Base-by-base conservation (phyloP, 2,113 vertebrate genomes). In the Lipophrys pholis region DNA sequence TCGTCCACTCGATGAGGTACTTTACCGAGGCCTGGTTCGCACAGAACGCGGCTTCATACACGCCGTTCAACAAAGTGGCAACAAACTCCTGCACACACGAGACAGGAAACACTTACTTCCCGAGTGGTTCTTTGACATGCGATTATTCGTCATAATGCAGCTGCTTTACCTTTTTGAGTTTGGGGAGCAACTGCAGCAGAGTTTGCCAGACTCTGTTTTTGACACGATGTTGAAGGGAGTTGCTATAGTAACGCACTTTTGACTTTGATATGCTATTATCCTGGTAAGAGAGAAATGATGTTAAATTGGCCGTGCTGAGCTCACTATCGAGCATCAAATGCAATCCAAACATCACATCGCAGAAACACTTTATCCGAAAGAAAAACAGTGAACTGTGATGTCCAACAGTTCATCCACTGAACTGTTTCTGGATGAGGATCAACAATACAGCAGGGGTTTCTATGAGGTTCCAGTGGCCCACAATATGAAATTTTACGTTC, bases 11-110 rank as follows among this genome's bases (percentile, higher is more conserved):
- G 16, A 98, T 95, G 35, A 96, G 92, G 82, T 98, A 98, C 73
- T 99, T 98, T 62, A 99, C 94, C n/a, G 97, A 99, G 38, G 97
- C 95, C 71, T 99, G 97, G 87, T 97, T 98, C 80, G 94, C 96
- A 82, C 87, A 76, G 85, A 96, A 97, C 49, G 94, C 97, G 67
- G 96, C 95, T 76, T 95, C 94, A 76, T 95, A 97, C 84, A 96
- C 92, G 66, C 48, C 90, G 63, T 86, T 92, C 85, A 97, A 76
- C 35, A 94, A 76, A 45, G 79, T 85, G 81, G 73, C 81, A 53
- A 98, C 88, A 93, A 97, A 96, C 74, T 90, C 93, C 97, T 99
- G 83, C 50, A 15, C 9, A 11, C 17, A 50, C 15, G 52, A 43
- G 10, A 60, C 21, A 52, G 21, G 21, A 52, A 39, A 65, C 1